These are phyloP conservation scores for Scaptomyza cyrtandrae DNA, from an alignment of 2,888 invertebrate species.

Conservation along the genomic window DNA sequence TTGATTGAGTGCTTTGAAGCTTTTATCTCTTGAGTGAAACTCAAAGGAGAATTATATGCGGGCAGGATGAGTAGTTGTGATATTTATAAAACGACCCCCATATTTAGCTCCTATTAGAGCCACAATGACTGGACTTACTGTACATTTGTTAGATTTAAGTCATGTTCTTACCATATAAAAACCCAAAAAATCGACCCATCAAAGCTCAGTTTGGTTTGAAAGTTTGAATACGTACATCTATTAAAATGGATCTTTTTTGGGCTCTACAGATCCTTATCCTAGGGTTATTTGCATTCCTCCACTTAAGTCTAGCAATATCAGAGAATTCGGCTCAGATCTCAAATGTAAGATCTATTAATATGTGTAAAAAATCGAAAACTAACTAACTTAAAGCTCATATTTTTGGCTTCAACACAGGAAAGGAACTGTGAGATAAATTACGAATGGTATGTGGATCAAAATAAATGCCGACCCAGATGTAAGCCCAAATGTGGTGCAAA, in stretches of 20 bases:
- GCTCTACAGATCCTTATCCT: not conserved
- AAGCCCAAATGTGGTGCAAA: not conserved
- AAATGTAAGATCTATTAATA: not conserved
- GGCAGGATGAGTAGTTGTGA: too few relatives aligned
- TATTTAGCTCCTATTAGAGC: not conserved
- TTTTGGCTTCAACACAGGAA: too few relatives aligned
- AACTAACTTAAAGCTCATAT: too few relatives aligned
- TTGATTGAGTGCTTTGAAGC: not conserved
- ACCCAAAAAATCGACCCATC: not conserved
- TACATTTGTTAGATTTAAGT: too few relatives aligned
- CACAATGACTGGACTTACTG: not conserved
- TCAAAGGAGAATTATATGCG: too few relatives aligned
- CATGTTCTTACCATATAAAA: slow-evolving; percentile 8
- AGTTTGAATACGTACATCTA: too few relatives aligned
- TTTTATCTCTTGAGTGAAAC: too few relatives aligned
- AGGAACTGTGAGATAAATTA: not conserved
- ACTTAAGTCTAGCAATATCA: not conserved
- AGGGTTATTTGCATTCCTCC: slow-evolving; percentile 3
- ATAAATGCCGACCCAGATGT: not conserved
- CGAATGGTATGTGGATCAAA: not conserved
- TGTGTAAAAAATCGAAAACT: too few relatives aligned
- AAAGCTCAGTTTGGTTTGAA: slow-evolving; percentile 8
- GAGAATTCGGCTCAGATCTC: not conserved
- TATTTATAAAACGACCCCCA: not conserved
- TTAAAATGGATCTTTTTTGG: not conserved